These are phyloP conservation scores for Varanus salvator DNA, from an alignment of 2,113 vertebrate species.

Conservation along the genomic window DNA sequence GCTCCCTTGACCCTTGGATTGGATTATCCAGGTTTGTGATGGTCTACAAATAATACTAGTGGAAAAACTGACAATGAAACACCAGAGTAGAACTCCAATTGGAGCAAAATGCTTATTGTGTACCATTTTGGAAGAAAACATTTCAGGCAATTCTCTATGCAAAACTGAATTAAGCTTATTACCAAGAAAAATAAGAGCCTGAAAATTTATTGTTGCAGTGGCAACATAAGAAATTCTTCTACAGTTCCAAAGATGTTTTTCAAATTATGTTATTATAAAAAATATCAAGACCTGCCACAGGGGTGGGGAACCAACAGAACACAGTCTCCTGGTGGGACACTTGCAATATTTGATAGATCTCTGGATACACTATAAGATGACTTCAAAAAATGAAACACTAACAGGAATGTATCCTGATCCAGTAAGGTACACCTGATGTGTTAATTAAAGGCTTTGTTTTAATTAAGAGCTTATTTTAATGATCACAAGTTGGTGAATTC, in stretches of 20 bases:
- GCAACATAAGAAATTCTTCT: background rate
- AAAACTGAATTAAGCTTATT: background rate
- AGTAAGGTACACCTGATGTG: background rate
- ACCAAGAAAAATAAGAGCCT: background rate
- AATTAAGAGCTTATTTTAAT: background rate
- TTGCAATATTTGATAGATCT: background rate
- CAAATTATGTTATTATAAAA: no score
- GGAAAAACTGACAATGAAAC: background rate
- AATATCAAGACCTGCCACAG: background rate
- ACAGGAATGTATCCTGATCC: background rate
- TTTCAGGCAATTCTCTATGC: background rate
- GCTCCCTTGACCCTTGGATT: no score
- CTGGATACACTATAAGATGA: background rate
- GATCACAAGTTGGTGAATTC: background rate
- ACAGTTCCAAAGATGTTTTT: background rate
- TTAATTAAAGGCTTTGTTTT: background rate
- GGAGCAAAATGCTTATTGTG: background rate
- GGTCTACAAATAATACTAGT: background rate
- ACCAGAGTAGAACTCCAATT: background rate
- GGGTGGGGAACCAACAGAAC: background rate
- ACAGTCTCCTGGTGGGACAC: background rate
- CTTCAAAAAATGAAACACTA: background rate
- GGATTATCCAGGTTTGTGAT: background rate
- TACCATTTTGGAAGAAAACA: background rate
- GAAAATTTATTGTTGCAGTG: background rate